Conservation (phyloP, 2,797 vertebrate genomes). For the Sebastes cheni region DNA sequence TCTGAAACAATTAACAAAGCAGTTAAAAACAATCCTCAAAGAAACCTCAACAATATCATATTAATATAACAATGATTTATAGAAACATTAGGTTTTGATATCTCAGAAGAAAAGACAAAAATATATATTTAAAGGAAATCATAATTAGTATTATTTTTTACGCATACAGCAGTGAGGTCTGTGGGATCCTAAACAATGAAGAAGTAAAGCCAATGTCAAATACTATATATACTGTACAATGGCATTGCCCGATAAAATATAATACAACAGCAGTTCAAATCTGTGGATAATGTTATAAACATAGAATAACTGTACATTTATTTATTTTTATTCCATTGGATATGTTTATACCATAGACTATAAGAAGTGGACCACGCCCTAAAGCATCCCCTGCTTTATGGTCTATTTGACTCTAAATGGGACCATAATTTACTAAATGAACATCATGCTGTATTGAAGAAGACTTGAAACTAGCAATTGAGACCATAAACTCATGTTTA, state of each 20-base stretch:
- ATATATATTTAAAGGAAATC: not conserved
- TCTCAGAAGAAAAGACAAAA: not conserved
- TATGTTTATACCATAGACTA: not conserved
- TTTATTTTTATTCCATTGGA: not conserved
- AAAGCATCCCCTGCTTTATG: no score
- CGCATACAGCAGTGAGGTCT: not conserved
- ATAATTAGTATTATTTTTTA: not conserved
- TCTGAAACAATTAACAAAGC: not conserved
- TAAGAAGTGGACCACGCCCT: no score
- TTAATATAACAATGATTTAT: not conserved
- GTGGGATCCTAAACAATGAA: not conserved
- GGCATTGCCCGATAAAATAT: no score
- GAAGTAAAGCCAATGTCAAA: not conserved
- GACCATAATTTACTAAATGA: no score
- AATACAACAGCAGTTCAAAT: not conserved
- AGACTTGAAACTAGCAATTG: no score
- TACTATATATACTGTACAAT: no score
- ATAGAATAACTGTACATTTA: not conserved
- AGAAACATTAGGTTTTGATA: not conserved
- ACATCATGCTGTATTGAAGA: no score
- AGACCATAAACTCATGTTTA: no score
- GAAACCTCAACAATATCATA: not conserved
- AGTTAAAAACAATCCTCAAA: not conserved
- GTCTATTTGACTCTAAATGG: no score
- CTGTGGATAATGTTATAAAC: not conserved